Conservation (phyloP, 2,113 vertebrate genomes). For the Upupa epops region DNA sequence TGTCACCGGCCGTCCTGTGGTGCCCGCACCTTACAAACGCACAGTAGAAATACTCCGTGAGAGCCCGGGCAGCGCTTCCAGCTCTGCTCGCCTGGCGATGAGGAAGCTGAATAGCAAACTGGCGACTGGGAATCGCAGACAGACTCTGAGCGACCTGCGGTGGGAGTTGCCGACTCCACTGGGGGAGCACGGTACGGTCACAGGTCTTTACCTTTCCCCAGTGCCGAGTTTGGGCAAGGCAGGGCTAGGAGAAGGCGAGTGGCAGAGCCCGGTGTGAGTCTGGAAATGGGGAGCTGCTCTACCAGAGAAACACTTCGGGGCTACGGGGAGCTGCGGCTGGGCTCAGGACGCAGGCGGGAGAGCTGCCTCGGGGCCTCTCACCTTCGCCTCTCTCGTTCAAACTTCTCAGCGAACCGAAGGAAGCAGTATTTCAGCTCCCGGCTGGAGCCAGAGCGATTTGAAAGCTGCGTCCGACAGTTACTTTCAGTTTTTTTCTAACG, state of each 20-base stretch:
- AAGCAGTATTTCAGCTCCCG: neutral
- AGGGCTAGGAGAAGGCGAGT: neutral
- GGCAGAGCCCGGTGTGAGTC: neutral
- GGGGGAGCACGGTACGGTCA: neutral
- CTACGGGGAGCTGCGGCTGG: neutral
- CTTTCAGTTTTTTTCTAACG: constrained; percentile 56
- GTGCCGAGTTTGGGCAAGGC: neutral
- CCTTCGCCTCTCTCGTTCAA: neutral
- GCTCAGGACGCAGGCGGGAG: neutral
- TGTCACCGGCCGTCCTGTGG: neutral
- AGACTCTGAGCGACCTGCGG: neutral
- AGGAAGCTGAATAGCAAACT: neutral
- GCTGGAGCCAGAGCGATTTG: neutral
- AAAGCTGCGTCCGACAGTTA: neutral
- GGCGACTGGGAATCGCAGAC: neutral
- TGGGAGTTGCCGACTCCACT: neutral
- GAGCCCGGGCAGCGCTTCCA: neutral
- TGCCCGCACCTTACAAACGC: neutral
- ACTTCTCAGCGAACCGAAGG: neutral
- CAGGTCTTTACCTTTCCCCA: neutral
- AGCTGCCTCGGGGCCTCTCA: neutral
- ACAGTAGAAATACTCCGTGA: neutral
- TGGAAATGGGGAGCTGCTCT: neutral
- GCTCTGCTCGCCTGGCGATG: neutral
- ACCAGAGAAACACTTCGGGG: neutral